Base-by-base conservation (phyloP, 2,113 vertebrate species). In the Rhinopomastus cyanomelas region DNA sequence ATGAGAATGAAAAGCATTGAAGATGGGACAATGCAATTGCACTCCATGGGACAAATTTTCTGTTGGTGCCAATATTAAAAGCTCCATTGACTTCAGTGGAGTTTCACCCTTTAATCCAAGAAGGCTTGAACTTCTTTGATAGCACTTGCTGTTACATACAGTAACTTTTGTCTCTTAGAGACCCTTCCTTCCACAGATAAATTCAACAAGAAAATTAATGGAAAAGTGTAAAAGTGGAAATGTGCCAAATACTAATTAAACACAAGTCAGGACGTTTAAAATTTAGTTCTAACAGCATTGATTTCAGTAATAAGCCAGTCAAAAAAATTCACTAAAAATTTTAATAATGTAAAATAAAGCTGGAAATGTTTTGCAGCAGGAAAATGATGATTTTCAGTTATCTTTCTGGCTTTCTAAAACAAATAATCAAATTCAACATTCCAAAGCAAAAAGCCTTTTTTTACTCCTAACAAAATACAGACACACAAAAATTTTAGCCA, bases 41-140 rank as follows among this genome's bases (percentile, higher is more conserved):
- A 87, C 57, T 90, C 55, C 34, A 55, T 32, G 51, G 80, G 51
- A 81, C 65, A 86, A 68, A 86, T 62, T 79, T 75, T 86, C 62
- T 79, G 48, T 46, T 92, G 30, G n/a, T 88, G 62, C 55, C 80
- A 90, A 65, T 68, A 87, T 71, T 82, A 77, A 89, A 86, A 88
- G 85, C 88, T 91, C 93, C 94, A 95, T 95, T 94, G 88, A 95
- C 86, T 96, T 96, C 92, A 95, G 92, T 95, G 90, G 92, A 95
- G 90, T 94, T 94, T 94, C 78, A 93, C 72, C 77, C 44, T 53
- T 94, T 81, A 71, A 82, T 64, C 30, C 42, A 59, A 87, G 23
- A 82, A 77, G 30, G 7, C 60, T 48, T 87, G 44, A 18, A 53
- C 11, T 77, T 69, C 10, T 11, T 64, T 8, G 64, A 2, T 73